Percentiles rank a stretch among this genome's conserved stretches.
These are phyloP conservation scores for Melanotaenia duboulayi DNA, from an alignment of 2,113 vertebrate species.

Conservation along the genomic window DNA sequence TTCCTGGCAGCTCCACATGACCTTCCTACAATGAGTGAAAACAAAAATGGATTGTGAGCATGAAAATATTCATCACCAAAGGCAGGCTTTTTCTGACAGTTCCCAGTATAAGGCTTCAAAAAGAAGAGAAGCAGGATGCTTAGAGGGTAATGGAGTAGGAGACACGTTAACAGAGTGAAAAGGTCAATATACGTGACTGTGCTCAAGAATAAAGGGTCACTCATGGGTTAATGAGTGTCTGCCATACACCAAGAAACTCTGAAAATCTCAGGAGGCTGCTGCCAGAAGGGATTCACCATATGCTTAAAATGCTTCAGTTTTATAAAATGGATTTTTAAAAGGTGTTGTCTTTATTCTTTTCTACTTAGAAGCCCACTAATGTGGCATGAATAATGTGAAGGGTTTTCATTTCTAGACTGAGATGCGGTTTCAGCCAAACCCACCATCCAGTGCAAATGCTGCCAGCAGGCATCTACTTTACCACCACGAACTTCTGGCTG, in stretches of 20 bases:
- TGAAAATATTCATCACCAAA: constrained; percentile 48
- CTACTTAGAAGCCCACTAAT: not conserved
- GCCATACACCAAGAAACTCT: constrained; percentile 1
- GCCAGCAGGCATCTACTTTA: not conserved
- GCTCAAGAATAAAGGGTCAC: constrained; percentile 42
- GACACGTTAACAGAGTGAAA: constrained; percentile 43
- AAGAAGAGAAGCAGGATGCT: constrained; percentile 35
- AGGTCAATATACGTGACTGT: constrained; percentile 39
- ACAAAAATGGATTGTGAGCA: constrained; percentile 20
- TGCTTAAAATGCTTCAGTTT: not conserved
- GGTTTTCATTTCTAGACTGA: not conserved
- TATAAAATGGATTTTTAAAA: not conserved
- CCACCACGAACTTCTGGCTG: not conserved
- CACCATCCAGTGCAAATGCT: no score
- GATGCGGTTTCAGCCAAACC: not conserved
- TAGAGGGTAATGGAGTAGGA: constrained; percentile 2
- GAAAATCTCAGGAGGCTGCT: constrained; percentile 5
- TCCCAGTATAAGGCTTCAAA: constrained; percentile 41
- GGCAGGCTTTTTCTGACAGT: constrained; percentile 14
- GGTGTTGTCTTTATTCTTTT: not conserved
- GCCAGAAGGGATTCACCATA: not conserved
- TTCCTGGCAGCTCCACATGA: constrained; percentile 8
- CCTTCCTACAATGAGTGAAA: not conserved
- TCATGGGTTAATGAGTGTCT: constrained; percentile 17
- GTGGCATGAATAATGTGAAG: not conserved